Conservation (phyloP, 2,888 invertebrate genomes). For the Metellina segmentata region DNA sequence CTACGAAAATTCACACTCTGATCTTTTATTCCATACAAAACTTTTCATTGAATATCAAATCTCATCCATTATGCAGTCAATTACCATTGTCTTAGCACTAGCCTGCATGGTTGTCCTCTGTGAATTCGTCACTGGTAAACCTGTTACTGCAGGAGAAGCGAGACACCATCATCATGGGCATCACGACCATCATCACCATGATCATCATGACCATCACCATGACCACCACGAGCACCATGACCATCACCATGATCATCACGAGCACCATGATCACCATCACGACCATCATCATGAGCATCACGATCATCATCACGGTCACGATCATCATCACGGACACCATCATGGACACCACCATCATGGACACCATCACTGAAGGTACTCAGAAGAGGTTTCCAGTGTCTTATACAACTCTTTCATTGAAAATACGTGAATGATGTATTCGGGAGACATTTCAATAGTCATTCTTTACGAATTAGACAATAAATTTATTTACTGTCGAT, state of each 20-base stretch:
- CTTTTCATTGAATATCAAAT: neutral
- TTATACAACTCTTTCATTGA: too few species aligned
- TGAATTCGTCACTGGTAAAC: neutral
- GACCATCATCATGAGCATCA: slow-evolving; percentile 52
- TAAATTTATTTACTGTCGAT: too few species aligned
- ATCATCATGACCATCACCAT: slow-evolving; percentile 47
- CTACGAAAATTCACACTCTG: neutral
- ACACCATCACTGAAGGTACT: too few species aligned
- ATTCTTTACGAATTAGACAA: too few species aligned
- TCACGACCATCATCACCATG: slow-evolving; percentile 45
- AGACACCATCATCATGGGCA: slow-evolving; percentile 51
- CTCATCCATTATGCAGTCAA: neutral
- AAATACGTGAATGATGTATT: too few species aligned
- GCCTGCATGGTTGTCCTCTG: neutral
- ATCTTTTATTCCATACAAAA: neutral
- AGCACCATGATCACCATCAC: slow-evolving; percentile 45
- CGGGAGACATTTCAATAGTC: too few species aligned
- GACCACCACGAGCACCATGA: slow-evolving; percentile 46
- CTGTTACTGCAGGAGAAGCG: neutral
- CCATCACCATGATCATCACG: slow-evolving; percentile 53
- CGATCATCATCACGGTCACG: slow-evolving; percentile 51
- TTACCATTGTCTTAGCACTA: neutral
- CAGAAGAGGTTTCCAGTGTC: too few species aligned
- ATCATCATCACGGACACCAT: slow-evolving; percentile 53
- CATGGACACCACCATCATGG: neutral